Evolutionary conservation across 2,888 invertebrate species (phyloP), one percentile per base, ranked within the genome.

Genomic region (Caenorhabditis virilis): DNA sequence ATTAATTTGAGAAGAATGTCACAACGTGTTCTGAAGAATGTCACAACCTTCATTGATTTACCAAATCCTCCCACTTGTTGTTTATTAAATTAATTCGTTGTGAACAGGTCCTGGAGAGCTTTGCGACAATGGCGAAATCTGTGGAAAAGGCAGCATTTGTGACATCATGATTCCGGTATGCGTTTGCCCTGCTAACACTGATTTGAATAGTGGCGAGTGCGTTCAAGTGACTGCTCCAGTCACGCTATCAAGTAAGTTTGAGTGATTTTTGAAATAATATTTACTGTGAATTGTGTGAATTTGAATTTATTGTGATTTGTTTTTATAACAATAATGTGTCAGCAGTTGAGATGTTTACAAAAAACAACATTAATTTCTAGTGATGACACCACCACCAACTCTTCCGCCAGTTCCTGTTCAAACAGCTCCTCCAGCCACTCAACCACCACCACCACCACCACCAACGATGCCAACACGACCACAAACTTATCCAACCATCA

Each of bases 131-230:
- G 80, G 81, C 18, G 77, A 80, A 48, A 63, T 74, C 27, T 82
- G 81, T 60, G 55, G 50, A 39, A 69, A 63, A 53, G 82, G 82
- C 22, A 76, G 79, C 18, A 61, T 79, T 45, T 82, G 82, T 60
- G 78, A 80, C 56, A 49, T 63, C 23, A 58, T 76, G 48, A 78
- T 78, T 50, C 80, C 79, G 3, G 76, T 82, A 36, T 82, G 82
- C 60, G 78, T 82, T 33, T 82, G 82, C 49, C 78, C 79, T 5
- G 56, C 76, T 41, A 72, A 77, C 45, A 82, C 78, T 39, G 78
- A 79, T 45, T 65, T 82, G 36, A 58, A 56, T 46, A 71, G 74
- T 48, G 78, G 77, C 35, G 71, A 69, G 55, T 78, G 78, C 49
- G 60, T 73, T 46, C 47, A 59, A 38, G 57, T 74, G 52, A 47